Evolutionary conservation across 2,888 invertebrate species (phyloP), one percentile per base, ranked within the genome.

Genomic region (Gari tellinella): DNA sequence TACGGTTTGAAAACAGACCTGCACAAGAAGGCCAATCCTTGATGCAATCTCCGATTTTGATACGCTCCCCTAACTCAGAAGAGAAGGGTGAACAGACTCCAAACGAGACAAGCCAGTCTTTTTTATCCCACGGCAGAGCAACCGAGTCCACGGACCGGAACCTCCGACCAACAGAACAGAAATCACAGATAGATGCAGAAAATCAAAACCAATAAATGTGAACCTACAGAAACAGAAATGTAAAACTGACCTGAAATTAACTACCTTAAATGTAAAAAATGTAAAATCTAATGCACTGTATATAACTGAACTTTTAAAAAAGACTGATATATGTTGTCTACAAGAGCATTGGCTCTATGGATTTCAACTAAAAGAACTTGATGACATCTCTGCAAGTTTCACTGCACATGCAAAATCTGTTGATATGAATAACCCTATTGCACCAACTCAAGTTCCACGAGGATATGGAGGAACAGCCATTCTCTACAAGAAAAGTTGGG

Each of bases 361-460:
- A 8, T 51, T 51, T 8, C 5, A 51, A 25, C 51, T 51, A 12
- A 8, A 25, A 8, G 12, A 14, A 8, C n/a, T 51, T 5, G n/a
- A 51, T 25, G 10, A 51, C 10, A 10, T 51, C 17, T 5, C 17
- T n/a, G 10, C 19, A 12, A n/a, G 10, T n/a, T 23, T 51, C 23
- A 8, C 5, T 8, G 10, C 21, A 8, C 51, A 51, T 23, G 19
- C 51, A 14, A 51, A 51, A n/a, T 14, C 21, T 21, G 25, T 21
- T 10, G 25, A 51, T 14, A 8, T 10, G 10, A 51, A 51, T 23
- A n/a, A 51, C 51, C 51, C 21, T 12, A 51, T 51, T 12, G 7
- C 21, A 21, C 25, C 51, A 12, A 5, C 23, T 12, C 51, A 51
- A 51, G 23, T 51, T 21, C 51, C 51, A 51, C 17, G 51, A 51